These are phyloP conservation scores for Bombylius discolor DNA, from an alignment of 2,888 invertebrate genomes.

Conservation along the genomic window DNA sequence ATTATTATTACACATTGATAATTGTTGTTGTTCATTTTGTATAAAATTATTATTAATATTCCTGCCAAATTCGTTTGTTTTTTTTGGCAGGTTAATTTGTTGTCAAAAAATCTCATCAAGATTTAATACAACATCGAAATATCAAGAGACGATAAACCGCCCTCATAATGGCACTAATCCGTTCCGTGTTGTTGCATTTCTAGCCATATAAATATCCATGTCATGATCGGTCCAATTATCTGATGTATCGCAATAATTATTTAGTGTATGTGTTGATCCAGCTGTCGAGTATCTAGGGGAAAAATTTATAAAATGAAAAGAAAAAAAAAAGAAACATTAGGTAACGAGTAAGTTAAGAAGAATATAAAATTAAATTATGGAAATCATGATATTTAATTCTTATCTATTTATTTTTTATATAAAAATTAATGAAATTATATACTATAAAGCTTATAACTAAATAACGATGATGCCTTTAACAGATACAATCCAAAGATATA, in stretches of 20 bases:
- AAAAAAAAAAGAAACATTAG: neutral
- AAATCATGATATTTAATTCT: neutral
- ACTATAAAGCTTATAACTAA: too few species aligned
- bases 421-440: too few species aligned
- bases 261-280: slow-evolving; percentile 69
- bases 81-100: neutral
- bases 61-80: neutral
- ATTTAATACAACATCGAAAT: slow-evolving; percentile 38
- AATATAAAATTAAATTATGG: too few species aligned
- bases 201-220: slow-evolving; percentile 89
- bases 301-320: slow-evolving; percentile 1
- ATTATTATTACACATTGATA: neutral
- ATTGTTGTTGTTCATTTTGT: neutral
- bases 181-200: slow-evolving; percentile 76
- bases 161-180: slow-evolving; percentile 65
- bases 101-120: slow-evolving; percentile 37
- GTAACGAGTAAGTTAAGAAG: neutral
- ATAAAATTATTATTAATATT: neutral
- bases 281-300: slow-evolving; percentile 48
- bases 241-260: slow-evolving; percentile 76
- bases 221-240: slow-evolving; percentile 93
- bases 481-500: too few species aligned
- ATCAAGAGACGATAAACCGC: slow-evolving; percentile 36
- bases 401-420: neutral
- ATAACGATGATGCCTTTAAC: too few species aligned